A percentile compares a stretch with the other conserved stretches of the same genome.
These are phyloP conservation scores for Melipona quadrifasciata DNA, from an alignment of 1,140 invertebrate genomes.

Conservation along the genomic window DNA sequence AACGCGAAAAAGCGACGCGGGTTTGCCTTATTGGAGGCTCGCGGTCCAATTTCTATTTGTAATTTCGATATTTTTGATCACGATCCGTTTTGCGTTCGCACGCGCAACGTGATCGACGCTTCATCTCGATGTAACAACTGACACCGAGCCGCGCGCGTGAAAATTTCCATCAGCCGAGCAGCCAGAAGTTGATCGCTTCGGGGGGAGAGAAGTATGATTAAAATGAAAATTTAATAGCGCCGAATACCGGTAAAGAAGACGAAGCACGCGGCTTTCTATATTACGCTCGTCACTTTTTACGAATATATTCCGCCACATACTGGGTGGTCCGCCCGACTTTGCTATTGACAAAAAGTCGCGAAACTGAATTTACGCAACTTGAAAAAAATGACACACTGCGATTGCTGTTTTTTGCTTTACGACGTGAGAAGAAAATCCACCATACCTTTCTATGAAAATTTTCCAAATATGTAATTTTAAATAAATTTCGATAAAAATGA, in stretches of 20 bases:
- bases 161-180: conserved; percentile 37
- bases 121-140: background rate
- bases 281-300: background rate
- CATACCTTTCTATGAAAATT: too few relatives aligned
- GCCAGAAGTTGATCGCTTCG: conserved; percentile 30
- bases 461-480: background rate
- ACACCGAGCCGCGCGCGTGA: background rate
- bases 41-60: background rate
- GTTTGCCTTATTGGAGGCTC: background rate
- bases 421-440: background rate
- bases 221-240: conserved; percentile 48
- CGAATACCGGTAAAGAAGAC: conserved; percentile 20
- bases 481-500: background rate
- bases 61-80: conserved; percentile 11
- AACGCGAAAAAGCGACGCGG: background rate
- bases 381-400: background rate
- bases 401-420: background rate
- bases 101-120: background rate
- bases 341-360: background rate
- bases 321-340: background rate
- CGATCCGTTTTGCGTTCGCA: background rate
- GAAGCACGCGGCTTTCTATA: background rate
- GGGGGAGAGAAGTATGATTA: conserved; percentile 32
- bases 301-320: background rate
- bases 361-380: background rate